Evolutionary conservation across 2,113 vertebrate genomes (phyloP).

Genomic region (Pithys albifrons): DNA sequence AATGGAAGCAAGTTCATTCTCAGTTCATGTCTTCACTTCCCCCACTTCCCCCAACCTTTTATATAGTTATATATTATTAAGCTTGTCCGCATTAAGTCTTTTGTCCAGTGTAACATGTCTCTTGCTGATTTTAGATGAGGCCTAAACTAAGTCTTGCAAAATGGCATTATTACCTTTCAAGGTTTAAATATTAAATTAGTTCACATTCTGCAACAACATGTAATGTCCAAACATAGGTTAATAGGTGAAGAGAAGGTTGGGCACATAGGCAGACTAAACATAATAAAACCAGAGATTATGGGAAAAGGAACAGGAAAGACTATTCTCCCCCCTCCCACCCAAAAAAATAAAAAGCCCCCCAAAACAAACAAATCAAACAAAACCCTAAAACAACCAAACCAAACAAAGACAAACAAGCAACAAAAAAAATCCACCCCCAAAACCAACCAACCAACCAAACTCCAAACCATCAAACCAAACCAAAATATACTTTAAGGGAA

Average conservation of each 20-base stretch:
- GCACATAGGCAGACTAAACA: background rate
- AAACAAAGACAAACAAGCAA: background rate
- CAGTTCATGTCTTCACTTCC: background rate
- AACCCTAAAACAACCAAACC: background rate
- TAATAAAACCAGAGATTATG: background rate
- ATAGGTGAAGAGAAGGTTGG: background rate
- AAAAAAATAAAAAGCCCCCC: background rate
- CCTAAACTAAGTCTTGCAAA: background rate
- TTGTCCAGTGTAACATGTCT: background rate
- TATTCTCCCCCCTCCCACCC: rapidly evolving
- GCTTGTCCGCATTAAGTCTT: background rate
- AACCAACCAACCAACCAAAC: background rate
- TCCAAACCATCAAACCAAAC: background rate
- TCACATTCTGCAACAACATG: background rate
- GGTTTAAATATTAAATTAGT: background rate
- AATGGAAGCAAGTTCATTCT: background rate
- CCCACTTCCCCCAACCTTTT: background rate
- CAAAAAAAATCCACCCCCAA: background rate
- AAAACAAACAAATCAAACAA: background rate
- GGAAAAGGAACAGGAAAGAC: background rate
- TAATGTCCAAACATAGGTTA: background rate
- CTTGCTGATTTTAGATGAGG: background rate
- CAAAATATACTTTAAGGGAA: background rate
- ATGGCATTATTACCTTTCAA: background rate
- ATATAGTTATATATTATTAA: background rate